These are phyloP conservation scores for Epinotia brunnichana DNA, from an alignment of 2,888 invertebrate genomes.

Conservation along the genomic window DNA sequence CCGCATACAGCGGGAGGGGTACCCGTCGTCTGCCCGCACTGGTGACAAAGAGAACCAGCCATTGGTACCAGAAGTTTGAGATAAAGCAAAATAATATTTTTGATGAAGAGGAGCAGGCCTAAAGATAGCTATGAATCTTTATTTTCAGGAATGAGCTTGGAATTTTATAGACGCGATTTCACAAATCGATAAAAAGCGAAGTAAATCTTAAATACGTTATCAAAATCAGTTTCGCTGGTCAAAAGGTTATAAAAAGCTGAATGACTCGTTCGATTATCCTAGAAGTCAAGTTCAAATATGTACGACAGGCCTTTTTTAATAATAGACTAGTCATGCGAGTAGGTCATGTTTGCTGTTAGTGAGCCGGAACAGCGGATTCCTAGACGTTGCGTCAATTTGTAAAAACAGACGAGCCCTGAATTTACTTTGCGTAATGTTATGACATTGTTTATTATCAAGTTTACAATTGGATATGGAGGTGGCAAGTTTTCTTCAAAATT, in stretches of 20 bases:
- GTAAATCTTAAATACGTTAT: too few relatives aligned
- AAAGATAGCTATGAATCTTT: too few relatives aligned
- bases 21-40: slow-evolving; percentile 78
- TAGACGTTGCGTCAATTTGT: slow-evolving; percentile 29
- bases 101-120: too few relatives aligned
- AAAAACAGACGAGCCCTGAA: slow-evolving; percentile 14
- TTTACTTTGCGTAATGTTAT: neutral
- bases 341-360: slow-evolving; percentile 46
- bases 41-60: slow-evolving; percentile 51
- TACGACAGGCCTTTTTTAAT: slow-evolving; percentile 17
- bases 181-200: too few relatives aligned
- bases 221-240: neutral
- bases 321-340: slow-evolving; percentile 38
- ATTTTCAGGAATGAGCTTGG: too few relatives aligned
- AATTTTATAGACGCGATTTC: too few relatives aligned
- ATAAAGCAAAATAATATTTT: neutral
- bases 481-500: neutral
- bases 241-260: neutral
- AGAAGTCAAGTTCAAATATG: slow-evolving; percentile 36
- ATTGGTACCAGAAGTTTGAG: slow-evolving; percentile 3
- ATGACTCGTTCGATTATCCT: slow-evolving; percentile 3
- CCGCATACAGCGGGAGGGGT: slow-evolving; percentile 88
- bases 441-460: neutral
- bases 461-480: neutral
- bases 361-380: slow-evolving; percentile 32